These are phyloP conservation scores for Lithobates sylvaticus DNA, from an alignment of 2,797 vertebrate species.

Conservation along the genomic window DNA sequence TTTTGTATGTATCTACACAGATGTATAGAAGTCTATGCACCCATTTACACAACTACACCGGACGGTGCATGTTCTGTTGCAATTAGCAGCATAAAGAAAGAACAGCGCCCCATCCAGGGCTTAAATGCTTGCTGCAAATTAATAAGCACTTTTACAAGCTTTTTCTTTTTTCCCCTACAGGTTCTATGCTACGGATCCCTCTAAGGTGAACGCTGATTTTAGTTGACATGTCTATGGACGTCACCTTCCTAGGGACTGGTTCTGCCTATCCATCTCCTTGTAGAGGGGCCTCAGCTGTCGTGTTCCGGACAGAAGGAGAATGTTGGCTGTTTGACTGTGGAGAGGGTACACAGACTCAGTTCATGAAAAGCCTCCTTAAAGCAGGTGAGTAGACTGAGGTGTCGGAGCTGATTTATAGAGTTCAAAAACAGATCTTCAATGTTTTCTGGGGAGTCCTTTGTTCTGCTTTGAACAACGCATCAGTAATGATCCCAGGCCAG, in stretches of 20 bases:
- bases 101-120: too few relatives aligned
- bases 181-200: not conserved
- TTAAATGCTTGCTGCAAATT: too few relatives aligned
- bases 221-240: conserved; percentile 86
- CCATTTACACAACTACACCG: too few relatives aligned
- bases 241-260: conserved; percentile 93
- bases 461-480: not conserved
- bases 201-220: not conserved
- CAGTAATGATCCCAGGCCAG: too few relatives aligned
- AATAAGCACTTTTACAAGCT: too few relatives aligned
- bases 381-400: conserved; percentile 65
- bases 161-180: not conserved
- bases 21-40: too few relatives aligned
- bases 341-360: conserved; percentile 91
- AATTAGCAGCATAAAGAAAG: too few relatives aligned
- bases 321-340: conserved; percentile 97
- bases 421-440: too few relatives aligned
- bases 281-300: conserved; percentile 88
- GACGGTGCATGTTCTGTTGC: too few relatives aligned
- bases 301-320: conserved; percentile 85
- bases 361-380: conserved; percentile 89
- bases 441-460: not conserved
- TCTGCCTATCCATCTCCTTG: conserved; percentile 87
- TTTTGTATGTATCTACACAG: too few relatives aligned
- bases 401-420: not conserved